Conservation (phyloP, 2,797 vertebrate species). For the Tolypeutes matacus region DNA sequence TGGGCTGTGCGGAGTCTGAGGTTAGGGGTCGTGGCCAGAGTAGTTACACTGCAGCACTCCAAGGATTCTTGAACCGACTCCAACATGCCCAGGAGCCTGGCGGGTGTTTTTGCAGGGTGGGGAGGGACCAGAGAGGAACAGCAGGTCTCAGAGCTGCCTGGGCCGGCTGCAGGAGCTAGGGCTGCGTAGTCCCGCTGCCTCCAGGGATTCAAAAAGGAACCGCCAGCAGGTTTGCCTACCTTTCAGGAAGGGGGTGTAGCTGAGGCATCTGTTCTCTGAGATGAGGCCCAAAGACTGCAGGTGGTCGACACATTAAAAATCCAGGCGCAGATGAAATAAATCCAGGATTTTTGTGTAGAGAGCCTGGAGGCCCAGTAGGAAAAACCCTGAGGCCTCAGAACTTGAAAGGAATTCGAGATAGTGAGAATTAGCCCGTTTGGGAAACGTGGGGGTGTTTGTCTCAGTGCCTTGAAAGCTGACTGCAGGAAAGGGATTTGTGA, state of each 20-base stretch:
- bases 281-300: neutral
- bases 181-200: neutral
- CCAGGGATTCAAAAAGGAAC: neutral
- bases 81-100: neutral
- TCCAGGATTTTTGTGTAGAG: neutral
- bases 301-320: slow-evolving; percentile 45
- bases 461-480: neutral
- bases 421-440: slow-evolving; percentile 60
- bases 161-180: neutral
- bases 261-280: neutral
- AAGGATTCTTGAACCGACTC: neutral
- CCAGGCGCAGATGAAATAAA: slow-evolving; percentile 39
- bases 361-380: neutral
- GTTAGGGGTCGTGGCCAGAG: neutral
- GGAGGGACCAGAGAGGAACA: neutral
- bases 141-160: neutral
- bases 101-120: neutral
- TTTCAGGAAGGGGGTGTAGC: slow-evolving; percentile 51
- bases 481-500: neutral
- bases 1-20: neutral
- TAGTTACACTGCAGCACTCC: neutral
- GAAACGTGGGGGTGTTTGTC: slow-evolving; percentile 8
- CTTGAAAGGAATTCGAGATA: slow-evolving; percentile 37
- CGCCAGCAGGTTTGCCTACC: neutral
- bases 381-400: slow-evolving; percentile 13